These are phyloP conservation scores for Motacilla alba DNA, from an alignment of 2,113 vertebrate genomes.

Conservation along the genomic window DNA sequence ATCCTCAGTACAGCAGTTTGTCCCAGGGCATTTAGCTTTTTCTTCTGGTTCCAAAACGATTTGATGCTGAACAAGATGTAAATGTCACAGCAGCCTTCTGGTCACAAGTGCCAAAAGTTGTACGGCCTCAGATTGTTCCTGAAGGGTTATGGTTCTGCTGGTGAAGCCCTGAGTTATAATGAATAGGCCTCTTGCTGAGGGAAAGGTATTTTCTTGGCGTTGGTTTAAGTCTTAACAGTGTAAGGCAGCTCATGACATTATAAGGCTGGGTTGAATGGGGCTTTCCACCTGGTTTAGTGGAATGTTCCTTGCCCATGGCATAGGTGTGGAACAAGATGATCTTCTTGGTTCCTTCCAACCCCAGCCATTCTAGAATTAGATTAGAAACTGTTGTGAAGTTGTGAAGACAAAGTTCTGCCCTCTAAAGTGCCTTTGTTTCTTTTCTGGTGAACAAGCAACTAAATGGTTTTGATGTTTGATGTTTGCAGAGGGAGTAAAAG, in stretches of 20 bases:
- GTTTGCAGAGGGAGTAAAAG: neutral
- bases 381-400: neutral
- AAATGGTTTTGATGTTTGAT: neutral
- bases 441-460: neutral
- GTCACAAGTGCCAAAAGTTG: neutral
- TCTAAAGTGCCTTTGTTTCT: neutral
- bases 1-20: neutral
- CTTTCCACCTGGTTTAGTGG: no score
- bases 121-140: neutral
- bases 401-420: neutral
- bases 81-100: neutral
- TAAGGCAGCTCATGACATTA: rapidly evolving
- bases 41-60: rapidly evolving
- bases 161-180: neutral
- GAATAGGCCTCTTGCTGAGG: rapidly evolving
- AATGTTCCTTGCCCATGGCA: neutral
- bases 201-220: neutral
- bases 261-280: no score
- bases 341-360: neutral
- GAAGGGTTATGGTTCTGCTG: neutral
- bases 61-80: rapidly evolving
- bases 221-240: neutral
- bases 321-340: neutral
- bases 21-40: no score
- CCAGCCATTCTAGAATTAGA: neutral